Evolutionary conservation across 1,140 invertebrate genomes (phyloP), one percentile per base, ranked within the genome.

Genomic region (Nylanderia fulva): DNA sequence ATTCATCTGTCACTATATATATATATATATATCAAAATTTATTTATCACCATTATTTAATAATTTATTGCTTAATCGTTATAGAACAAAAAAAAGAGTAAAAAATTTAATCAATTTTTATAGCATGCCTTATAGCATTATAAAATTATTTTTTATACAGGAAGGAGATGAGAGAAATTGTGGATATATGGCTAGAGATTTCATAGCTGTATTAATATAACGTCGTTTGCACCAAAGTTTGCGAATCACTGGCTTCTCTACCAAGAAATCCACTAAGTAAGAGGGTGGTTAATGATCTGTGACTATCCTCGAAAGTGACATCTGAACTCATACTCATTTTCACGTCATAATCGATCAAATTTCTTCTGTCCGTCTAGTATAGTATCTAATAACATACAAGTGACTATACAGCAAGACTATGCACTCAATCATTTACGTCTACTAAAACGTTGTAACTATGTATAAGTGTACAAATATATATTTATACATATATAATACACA

Each of bases 231-330:
- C 18, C n/a, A 42, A 21, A 61, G 60, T 42, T 66, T 18, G 24
- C 36, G 74, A 39, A 58, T 56, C 45, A 68, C 27, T 21, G 21
- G 54, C 33, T 74, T 74, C 76, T 71, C 63, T 58, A 75, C 66
- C 83, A 85, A 54, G 77, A 86, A 88, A 90, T 71, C 56, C 63
- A 66, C 80, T 79, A 86, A 85, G 29, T 79, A 86, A 85, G 29
- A 89, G 89, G 87, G 89, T 91, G 87, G 68, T 90, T 90, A 90
- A 91, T 90, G 90, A 90, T 58, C 74, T 89, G 89, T 90, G 88
- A 90, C 88, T 42, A 82, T 85, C 54, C 36, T 66, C 42, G 45
- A 58, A 69, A 84, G 54, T 85, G 79, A 90, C 79, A 85, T 66
- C 39, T 58, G 48, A 52, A 61, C 66, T 75, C 71, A 76, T 69